phyloP scores from a whole-genome alignment of 2,113 vertebrate genomes.

The Lasiurus borealis region DNA sequence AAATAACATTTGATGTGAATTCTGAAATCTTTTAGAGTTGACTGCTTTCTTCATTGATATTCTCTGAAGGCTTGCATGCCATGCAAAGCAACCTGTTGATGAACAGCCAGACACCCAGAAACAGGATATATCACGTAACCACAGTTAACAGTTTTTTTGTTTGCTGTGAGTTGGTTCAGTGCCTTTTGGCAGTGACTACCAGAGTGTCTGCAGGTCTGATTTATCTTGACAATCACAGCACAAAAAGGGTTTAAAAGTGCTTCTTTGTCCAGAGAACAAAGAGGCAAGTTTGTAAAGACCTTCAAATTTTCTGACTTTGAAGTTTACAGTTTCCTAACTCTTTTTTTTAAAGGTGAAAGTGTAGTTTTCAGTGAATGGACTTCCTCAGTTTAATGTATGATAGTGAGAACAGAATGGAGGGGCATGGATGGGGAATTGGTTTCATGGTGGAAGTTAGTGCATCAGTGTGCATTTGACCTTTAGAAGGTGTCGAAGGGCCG shows the following conservation, averaged over 20 bases:
- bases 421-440: neutral
- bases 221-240: neutral
- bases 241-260: neutral
- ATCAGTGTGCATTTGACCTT: neutral
- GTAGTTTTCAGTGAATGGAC: neutral
- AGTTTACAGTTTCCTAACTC: neutral
- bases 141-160: conserved; percentile 57
- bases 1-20: neutral
- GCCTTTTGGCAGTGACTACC: conserved; percentile 31
- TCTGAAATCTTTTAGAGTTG: conserved; percentile 19
- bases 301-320: conserved; percentile 44
- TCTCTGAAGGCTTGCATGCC: neutral
- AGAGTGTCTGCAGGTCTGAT: neutral
- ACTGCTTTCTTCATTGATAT: neutral
- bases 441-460: neutral
- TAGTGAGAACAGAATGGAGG: neutral
- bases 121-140: conserved; percentile 59
- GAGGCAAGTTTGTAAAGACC: conserved; percentile 15
- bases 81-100: conserved; percentile 42
- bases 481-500: neutral
- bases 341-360: neutral
- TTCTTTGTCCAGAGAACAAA: conserved; percentile 59
- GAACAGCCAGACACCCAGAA: conserved; percentile 24
- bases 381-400: neutral
- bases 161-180: neutral